A percentile compares a stretch with the other conserved stretches of the same genome.
phyloP scores from a whole-genome alignment of 2,888 invertebrate species.

The Patella caerulea region DNA sequence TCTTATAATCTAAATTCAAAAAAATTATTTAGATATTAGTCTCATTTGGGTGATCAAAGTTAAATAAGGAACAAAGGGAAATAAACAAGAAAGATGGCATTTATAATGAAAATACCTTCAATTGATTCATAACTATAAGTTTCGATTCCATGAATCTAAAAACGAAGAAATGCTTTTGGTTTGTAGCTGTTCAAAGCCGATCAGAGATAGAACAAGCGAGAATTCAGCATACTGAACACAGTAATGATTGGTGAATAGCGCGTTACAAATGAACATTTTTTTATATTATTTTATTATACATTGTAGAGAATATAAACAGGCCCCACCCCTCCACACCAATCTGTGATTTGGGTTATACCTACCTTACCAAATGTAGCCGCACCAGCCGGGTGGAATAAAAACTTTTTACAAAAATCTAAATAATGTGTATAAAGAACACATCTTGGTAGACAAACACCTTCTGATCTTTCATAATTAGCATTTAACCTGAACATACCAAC shows the following conservation, averaged over 20 bases:
- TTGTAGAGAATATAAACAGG: background rate
- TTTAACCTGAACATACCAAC: conserved; percentile 59
- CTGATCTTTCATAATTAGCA: conserved; percentile 70
- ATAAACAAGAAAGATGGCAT: too few species aligned
- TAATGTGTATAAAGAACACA: conserved; percentile 70
- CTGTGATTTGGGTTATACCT: background rate
- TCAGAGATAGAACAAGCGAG: too few species aligned
- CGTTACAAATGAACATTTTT: background rate
- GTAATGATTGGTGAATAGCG: background rate
- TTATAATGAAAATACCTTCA: too few species aligned
- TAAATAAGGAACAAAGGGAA: too few species aligned
- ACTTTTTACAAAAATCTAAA: conserved; percentile 69
- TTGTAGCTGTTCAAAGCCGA: too few species aligned
- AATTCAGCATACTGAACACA: too few species aligned
- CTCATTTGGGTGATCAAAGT: too few species aligned
- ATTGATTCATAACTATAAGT: too few species aligned
- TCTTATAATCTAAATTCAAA: conserved; percentile 66
- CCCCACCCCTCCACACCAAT: background rate
- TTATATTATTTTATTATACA: background rate
- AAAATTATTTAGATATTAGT: too few species aligned
- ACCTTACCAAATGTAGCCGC: conserved; percentile 73
- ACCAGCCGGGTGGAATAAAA: conserved; percentile 68
- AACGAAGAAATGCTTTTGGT: too few species aligned
- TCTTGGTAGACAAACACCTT: conserved; percentile 70
- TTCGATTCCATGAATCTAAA: too few species aligned